phyloP scores from a whole-genome alignment of 2,113 vertebrate genomes.

The Takifugu bimaculatus region DNA sequence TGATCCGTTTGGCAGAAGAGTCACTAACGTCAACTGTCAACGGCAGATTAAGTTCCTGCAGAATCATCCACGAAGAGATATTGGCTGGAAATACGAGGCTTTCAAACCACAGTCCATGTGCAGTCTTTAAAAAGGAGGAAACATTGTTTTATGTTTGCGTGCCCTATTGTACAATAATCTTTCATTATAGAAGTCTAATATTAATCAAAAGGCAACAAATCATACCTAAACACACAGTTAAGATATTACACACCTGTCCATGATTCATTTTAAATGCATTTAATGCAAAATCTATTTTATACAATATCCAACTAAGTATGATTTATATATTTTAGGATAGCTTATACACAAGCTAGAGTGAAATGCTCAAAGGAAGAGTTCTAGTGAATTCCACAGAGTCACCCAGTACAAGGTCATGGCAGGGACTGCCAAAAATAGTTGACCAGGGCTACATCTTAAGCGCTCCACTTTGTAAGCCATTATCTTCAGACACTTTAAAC shows the following conservation, averaged over 20 bases:
- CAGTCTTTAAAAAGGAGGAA: too few relatives aligned
- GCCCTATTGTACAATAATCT: too few relatives aligned
- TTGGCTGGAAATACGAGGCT: slow-evolving; percentile 9
- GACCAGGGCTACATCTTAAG: slow-evolving; percentile 75
- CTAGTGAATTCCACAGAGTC: slow-evolving; percentile 84
- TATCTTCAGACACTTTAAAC: slow-evolving; percentile 88
- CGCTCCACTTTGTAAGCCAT: slow-evolving; percentile 87
- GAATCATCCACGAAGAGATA: slow-evolving; percentile 42
- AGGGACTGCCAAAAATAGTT: slow-evolving; percentile 90
- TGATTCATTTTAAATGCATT: slow-evolving; percentile 14
- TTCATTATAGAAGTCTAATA: too few relatives aligned
- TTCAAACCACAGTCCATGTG: too few relatives aligned
- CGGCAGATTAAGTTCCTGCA: slow-evolving; percentile 52
- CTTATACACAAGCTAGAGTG: slow-evolving; percentile 5
- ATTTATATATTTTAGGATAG: background rate
- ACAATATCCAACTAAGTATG: too few relatives aligned
- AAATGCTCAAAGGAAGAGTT: slow-evolving; percentile 39
- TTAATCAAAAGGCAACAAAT: background rate
- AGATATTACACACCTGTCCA: slow-evolving; percentile 1
- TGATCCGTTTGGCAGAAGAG: slow-evolving; percentile 49
- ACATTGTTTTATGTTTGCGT: too few relatives aligned
- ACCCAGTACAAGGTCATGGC: slow-evolving; percentile 84
- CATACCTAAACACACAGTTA: too few relatives aligned
- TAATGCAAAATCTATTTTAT: slow-evolving; percentile 24
- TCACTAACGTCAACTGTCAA: slow-evolving; percentile 50